Evolutionary conservation across 2,888 invertebrate genomes (phyloP).

Genomic region (Cerastoderma edule): DNA sequence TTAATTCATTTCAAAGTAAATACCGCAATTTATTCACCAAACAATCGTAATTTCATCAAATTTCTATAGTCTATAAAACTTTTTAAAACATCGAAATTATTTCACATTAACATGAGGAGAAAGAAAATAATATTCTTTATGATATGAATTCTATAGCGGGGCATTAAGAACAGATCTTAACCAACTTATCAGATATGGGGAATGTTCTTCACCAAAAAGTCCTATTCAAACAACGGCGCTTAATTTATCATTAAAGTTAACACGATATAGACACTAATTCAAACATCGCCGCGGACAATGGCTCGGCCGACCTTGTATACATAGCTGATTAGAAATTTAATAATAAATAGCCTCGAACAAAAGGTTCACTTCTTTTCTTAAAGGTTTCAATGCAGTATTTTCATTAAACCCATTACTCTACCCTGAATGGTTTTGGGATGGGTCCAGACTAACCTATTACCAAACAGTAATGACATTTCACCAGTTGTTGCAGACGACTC

Average conservation of each 20-base stretch:
- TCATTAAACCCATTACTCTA: conserved; percentile 28
- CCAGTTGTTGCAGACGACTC: too few species aligned
- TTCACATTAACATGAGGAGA: conserved; percentile 53
- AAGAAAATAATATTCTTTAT: conserved; percentile 57
- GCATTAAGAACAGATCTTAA: conserved; percentile 37
- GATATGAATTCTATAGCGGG: conserved; percentile 40
- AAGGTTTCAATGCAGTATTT: conserved; percentile 55
- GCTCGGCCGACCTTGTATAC: conserved; percentile 57
- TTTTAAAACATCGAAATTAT: conserved; percentile 57
- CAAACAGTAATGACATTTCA: too few species aligned
- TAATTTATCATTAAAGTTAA: conserved; percentile 65
- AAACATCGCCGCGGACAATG: conserved; percentile 52
- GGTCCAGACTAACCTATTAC: too few species aligned
- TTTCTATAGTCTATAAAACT: conserved; percentile 49
- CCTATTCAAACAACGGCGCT: conserved; percentile 61
- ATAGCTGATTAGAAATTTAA: conserved; percentile 66
- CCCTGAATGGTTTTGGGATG: background rate
- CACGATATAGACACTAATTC: conserved; percentile 64
- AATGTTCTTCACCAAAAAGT: conserved; percentile 41
- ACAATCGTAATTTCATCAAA: conserved; percentile 58
- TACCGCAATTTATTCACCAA: conserved; percentile 43
- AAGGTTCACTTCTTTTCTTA: conserved; percentile 42
- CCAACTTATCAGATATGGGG: conserved; percentile 43
- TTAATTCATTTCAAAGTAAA: conserved; percentile 61
- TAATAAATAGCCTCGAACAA: conserved; percentile 60